A percentile compares a stretch with the other conserved stretches of the same genome.
phyloP scores from a whole-genome alignment of 2,888 invertebrate genomes.

The Pardosa pseudoannulata region DNA sequence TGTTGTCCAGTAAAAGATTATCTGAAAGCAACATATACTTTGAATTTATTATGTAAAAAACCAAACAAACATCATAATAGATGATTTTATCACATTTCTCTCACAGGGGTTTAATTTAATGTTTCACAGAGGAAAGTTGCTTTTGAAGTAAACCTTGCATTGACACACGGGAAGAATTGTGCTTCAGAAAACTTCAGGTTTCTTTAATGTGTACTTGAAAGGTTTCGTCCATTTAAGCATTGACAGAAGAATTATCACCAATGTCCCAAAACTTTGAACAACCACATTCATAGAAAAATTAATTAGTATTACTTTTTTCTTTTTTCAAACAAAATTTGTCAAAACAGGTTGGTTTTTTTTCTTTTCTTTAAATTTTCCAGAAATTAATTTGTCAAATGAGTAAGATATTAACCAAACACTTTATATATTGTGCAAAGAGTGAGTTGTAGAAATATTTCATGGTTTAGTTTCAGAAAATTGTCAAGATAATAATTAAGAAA shows the following conservation, averaged over 20 bases:
- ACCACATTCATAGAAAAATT: conserved; percentile 3
- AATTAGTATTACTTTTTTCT: not conserved
- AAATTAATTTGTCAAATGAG: not conserved
- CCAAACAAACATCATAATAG: conserved; percentile 67
- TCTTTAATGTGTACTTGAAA: conserved; percentile 52
- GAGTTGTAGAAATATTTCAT: conserved; percentile 44
- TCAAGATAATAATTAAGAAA: conserved; percentile 40
- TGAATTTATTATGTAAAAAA: conserved; percentile 69
- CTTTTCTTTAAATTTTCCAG: not conserved
- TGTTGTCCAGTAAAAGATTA: not conserved
- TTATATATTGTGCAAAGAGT: conserved; percentile 30
- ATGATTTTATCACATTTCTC: conserved; percentile 68
- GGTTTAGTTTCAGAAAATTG: conserved; percentile 34
- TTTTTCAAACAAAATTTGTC: conserved; percentile 2
- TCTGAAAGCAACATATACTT: conserved; percentile 69
- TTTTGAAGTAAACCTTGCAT: conserved; percentile 52
- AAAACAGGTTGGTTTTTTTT: too few relatives aligned
- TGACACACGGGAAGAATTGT: conserved; percentile 57
- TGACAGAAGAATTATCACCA: conserved; percentile 47
- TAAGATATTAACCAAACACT: not conserved
- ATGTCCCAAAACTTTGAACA: conserved; percentile 20
- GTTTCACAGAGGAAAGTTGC: conserved; percentile 53
- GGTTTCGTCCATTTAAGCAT: conserved; percentile 30
- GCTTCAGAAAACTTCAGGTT: conserved; percentile 45
- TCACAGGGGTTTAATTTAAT: conserved; percentile 60